Evolutionary conservation across 2,888 invertebrate species (phyloP), one percentile per base, ranked within the genome.

Genomic region (Mythimna loreyi): DNA sequence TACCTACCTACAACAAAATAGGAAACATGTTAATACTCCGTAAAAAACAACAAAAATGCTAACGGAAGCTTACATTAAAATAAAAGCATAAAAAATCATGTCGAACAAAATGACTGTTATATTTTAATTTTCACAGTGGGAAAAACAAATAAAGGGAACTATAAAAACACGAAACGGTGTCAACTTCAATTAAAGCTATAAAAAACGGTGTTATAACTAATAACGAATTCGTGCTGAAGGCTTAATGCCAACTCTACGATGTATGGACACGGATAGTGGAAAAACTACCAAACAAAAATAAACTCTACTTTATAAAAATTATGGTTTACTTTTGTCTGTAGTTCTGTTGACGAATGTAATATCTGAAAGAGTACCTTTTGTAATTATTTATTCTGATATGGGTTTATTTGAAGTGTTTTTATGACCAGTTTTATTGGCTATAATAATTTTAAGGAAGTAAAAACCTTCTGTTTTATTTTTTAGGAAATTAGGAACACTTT

Each of bases 181-280:
- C 90, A 90, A 89, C 89, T 90, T 90, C 90, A 92, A 92, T 92
- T 90, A 91, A 86, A 87, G 87, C 88, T 85, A 89, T 91, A 91
- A 92, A 92, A 82, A 90, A 86, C 74, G 81, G 86, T 86, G 89
- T 90, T 82, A 89, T 90, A 90, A 89, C 87, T 90, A 91, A 92
- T 92, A 91, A 90, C 89, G 85, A 84, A 84, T 76, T 82, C 83
- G 81, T 85, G 83, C 70, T 78, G 85, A 84, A 84, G 81, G 85
- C 83, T 82, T 80, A 78, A 82, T 78, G 63, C 57, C 47, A 36
- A 66, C 67, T 67, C 65, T 72, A 73, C 70, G 65, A 73, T 72
- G 59, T 81, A 76, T 75, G 67, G 56, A 58, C 75, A 72, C 67
- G 71, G 72, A 77, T 70, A 82, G 60, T 57, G 33, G 49, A 8